Evolutionary conservation across 2,888 invertebrate genomes (phyloP).

Genomic region (Neelides folsomi): DNA sequence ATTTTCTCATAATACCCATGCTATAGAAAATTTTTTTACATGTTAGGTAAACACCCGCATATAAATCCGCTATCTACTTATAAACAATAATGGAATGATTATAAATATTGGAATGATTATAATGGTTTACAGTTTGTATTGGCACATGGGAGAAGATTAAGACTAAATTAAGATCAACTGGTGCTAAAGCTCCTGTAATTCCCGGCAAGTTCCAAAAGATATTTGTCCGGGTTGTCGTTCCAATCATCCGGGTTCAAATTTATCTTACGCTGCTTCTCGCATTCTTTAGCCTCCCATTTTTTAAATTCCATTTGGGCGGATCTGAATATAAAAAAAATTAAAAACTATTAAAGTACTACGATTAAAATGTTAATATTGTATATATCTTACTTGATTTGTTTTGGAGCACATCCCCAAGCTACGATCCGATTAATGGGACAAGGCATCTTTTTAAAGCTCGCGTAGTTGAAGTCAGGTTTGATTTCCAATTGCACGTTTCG

Average conservation of each 20-base stretch:
- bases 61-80: no score
- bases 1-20: no score
- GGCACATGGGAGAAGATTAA: background rate
- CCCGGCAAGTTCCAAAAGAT: slow-evolving; percentile 37
- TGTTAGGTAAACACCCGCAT: no score
- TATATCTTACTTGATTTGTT: slow-evolving; percentile 44
- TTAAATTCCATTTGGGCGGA: slow-evolving; percentile 78
- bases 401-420: slow-evolving; percentile 78
- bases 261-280: slow-evolving; percentile 69
- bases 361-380: background rate
- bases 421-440: slow-evolving; percentile 51
- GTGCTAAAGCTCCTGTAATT: slow-evolving; percentile 22
- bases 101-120: background rate
- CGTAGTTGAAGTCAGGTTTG: slow-evolving; percentile 58
- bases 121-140: no score
- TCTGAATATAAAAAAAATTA: slow-evolving; percentile 39
- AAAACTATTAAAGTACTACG: background rate
- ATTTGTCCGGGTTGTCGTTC: slow-evolving; percentile 90
- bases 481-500: slow-evolving; percentile 59
- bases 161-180: background rate
- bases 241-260: slow-evolving; percentile 80
- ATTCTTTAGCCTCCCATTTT: slow-evolving; percentile 79
- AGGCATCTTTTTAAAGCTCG: slow-evolving; percentile 54
- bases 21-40: no score
- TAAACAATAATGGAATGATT: background rate